A percentile compares a stretch with the other conserved stretches of the same genome.
Conservation (phyloP, 92 coral and sea anemone genomes). For the Phenganax stokvisi region DNA sequence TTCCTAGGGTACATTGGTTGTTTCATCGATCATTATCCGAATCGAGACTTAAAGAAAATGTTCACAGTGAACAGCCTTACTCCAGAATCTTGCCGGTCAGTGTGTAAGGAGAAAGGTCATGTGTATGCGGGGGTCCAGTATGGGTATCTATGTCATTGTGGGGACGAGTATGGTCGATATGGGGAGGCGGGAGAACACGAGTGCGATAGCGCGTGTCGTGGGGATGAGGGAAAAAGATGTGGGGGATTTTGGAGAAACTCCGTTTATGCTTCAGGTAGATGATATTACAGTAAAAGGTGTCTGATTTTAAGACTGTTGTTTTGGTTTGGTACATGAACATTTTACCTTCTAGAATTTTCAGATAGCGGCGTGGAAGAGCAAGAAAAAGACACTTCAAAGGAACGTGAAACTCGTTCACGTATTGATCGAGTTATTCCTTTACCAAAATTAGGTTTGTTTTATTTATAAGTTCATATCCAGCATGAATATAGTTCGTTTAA, state of each 20-base stretch:
- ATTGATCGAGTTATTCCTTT: conserved; percentile 42
- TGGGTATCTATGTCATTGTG: conserved; percentile 97
- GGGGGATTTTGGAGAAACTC: conserved; percentile 92
- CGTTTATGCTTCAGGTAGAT: conserved; percentile 76
- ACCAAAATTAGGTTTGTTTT: conserved; percentile 21
- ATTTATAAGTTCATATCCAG: background rate
- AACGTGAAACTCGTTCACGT: conserved; percentile 22
- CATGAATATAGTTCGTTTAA: background rate
- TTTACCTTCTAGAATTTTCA: background rate
- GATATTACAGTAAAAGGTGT: background rate
- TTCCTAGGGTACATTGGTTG: conserved; percentile 85
- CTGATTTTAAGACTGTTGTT: background rate
- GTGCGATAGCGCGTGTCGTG: conserved; percentile 70
- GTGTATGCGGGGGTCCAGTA: conserved; percentile 96
- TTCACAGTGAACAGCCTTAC: conserved; percentile 75
- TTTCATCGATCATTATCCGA: conserved; percentile 78
- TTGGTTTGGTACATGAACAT: background rate
- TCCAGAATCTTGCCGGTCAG: conserved; percentile 76
- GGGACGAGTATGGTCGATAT: conserved; percentile 85
- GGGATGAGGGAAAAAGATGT: conserved; percentile 76
- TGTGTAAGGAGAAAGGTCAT: conserved; percentile 70
- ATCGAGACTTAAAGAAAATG: conserved; percentile 68
- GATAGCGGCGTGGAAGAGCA: background rate
- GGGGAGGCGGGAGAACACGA: conserved; percentile 63
- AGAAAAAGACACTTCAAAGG: background rate